Base-by-base conservation (phyloP, 2,888 invertebrate species). In the Mimas tiliae region DNA sequence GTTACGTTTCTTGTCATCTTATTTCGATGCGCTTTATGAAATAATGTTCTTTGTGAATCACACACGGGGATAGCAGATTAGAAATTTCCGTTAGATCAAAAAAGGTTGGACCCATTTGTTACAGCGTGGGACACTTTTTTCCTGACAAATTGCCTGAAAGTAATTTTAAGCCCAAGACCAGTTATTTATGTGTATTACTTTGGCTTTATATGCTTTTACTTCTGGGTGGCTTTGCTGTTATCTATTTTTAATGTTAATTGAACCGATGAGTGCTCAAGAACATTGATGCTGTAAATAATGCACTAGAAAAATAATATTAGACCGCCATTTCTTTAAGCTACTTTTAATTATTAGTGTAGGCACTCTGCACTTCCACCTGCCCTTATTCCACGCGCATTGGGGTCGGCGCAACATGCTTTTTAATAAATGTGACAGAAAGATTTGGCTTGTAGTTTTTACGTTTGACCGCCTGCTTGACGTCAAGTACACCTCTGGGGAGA, bases 111-210 rank as follows among this genome's bases (percentile, higher is more conserved):
- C 79, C 88, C 88, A 89, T 90, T 90, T 87, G 85, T 90, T 87
- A 83, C 82, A 74, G 74, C 74, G 73, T 74, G 82, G 83, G 87
- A 86, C 87, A 87, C 85, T 90, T 90, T 89, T 87, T 85, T 83
- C 86, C 85, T 85, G 88, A 90, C 91, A 90, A 91, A 91, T 91
- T 89, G 90, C 82, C 86, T 86, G 90, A 87, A 89, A 89, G 89
- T 90, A 90, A 91, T 90, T 91, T 90, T 89, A 87, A 87, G 85
- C 86, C 84, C 82, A 86, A 87, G 85, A 84, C 82, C 84, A 81
- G 87, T 87, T 90, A 90, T 90, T 90, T 90, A 89, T 90, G 87
- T 83, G 83, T 84, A 86, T 87, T 85, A 83, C 83, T 82, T 80
- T 79, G 81, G 80, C 78, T 83, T 84, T 84, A 83, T 81, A 75